These are phyloP conservation scores for Psix sp. DNA, from an alignment of 1,140 invertebrate genomes.

Conservation along the genomic window DNA sequence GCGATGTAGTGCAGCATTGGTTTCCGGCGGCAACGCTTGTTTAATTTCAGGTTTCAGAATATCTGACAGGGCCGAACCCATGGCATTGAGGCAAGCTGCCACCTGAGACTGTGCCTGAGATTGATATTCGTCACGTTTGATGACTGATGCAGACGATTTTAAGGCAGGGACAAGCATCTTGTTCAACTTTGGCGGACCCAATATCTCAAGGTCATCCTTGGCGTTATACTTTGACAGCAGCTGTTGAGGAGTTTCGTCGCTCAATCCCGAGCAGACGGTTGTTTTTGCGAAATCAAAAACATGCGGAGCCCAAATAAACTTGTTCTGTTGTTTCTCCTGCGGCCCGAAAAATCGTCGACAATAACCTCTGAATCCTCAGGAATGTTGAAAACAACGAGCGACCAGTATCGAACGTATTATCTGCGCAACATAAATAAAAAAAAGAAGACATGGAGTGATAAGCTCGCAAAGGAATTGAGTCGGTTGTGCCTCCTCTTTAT, in stretches of 20 bases:
- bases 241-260: not conserved
- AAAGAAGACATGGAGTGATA: not conserved
- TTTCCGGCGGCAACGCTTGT: conserved; percentile 7
- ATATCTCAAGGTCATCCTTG: conserved; percentile 1
- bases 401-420: not conserved
- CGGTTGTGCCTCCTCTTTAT: conserved; percentile 2
- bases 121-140: conserved; percentile 6
- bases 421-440: conserved; percentile 1
- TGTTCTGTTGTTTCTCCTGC: not conserved
- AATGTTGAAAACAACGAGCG: not conserved
- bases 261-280: not conserved
- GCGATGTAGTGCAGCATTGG: not conserved
- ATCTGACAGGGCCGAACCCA: not conserved
- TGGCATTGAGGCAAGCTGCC: not conserved
- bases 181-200: conserved; percentile 4
- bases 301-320: not conserved
- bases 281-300: conserved; percentile 3
- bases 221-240: conserved; percentile 3
- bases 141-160: not conserved
- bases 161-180: conserved; percentile 3
- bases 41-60: conserved; percentile 4
- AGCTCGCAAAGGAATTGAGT: not conserved
- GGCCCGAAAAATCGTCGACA: conserved; percentile 1
- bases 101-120: not conserved
- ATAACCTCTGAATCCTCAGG: not conserved